Percentiles rank a stretch among this genome's conserved stretches.
These are phyloP conservation scores for Dusona sp. DNA, from an alignment of 2,888 invertebrate genomes.

Conservation along the genomic window DNA sequence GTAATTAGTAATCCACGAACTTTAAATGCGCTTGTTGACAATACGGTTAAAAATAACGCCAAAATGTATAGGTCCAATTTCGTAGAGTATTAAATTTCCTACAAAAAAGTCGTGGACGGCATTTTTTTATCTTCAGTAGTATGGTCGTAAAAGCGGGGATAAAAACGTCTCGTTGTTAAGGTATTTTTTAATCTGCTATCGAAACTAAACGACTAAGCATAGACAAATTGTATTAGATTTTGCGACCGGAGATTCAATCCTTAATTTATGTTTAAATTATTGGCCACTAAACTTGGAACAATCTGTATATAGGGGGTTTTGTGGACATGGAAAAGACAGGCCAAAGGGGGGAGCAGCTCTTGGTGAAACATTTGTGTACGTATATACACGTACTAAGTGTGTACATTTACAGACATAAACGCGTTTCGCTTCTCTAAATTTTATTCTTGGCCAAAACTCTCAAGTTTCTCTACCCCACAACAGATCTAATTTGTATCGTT, in stretches of 20 bases:
- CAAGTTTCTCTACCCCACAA: slow-evolving; percentile 36
- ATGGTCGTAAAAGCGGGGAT: background rate
- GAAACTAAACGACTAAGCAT: background rate
- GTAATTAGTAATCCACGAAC: background rate
- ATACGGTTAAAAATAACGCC: background rate
- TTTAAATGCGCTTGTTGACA: background rate
- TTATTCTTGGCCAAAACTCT: slow-evolving; percentile 40
- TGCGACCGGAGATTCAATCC: background rate
- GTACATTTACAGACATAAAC: background rate
- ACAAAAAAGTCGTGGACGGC: background rate
- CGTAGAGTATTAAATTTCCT: background rate
- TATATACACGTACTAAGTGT: background rate
- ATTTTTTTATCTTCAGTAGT: background rate
- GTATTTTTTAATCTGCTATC: background rate
- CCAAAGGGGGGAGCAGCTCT: background rate
- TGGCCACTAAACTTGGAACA: background rate
- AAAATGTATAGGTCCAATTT: background rate
- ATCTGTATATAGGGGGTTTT: background rate
- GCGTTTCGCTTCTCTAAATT: slow-evolving; percentile 30
- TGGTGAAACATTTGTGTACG: background rate
- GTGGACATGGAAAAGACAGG: slow-evolving; percentile 6
- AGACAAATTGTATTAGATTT: background rate
- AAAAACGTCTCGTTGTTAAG: background rate
- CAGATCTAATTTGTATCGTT: slow-evolving; percentile 55
- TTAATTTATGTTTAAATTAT: background rate